Base-by-base conservation (phyloP, 2,797 vertebrate species). In the Eurystomus glaucurus region DNA sequence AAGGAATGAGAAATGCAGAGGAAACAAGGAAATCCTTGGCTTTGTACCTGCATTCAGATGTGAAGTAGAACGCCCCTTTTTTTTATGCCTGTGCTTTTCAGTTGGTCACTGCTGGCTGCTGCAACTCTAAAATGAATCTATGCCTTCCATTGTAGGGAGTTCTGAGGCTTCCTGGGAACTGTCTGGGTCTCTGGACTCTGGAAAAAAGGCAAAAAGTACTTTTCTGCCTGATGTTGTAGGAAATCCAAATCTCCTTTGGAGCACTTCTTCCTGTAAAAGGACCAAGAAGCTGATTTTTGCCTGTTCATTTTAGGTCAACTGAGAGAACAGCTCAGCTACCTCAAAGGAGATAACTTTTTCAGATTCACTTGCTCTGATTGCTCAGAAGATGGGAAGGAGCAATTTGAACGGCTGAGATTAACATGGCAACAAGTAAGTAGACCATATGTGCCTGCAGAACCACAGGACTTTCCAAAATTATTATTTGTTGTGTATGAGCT, bases 261-360 rank as follows among this genome's bases (percentile, higher is more conserved):
- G 33, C 8, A 2, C 28, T 88, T 92, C 48, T 84, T 80, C 25
- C 12, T 79, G 3, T 50, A 43, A 84, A 82, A 89, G 45, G 45
- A 66, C 26, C 17, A 8, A 93, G 71, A 93, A 43, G 62, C 31
- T 22, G 39, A 46, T 80, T 91, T 87, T 90, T 93, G 11, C 61
- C 33, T 97, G 46, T 92, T 88, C 22, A 23, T 97, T 97, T 72
- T 97, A 99, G 99, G 98, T 97, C 99, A 99, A 98, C 98, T 99
- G 66, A 98, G 97, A 37, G 99, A 75, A 83, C 99, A 99, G 96
- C 99, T 99, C 84, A 99, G 99, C 97, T 99, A 99, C 97, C 98
- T 99, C 96, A 99, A 99, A 90, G 99, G 99, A n/a, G 99, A 99
- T 97, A 99, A 99, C 98, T 99, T 99, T 97, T 99, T 99, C 94